Percentiles rank a stretch among this genome's conserved stretches.
These are phyloP conservation scores for Lacanobia wlatinum DNA, from an alignment of 2,888 invertebrate species.

Conservation along the genomic window DNA sequence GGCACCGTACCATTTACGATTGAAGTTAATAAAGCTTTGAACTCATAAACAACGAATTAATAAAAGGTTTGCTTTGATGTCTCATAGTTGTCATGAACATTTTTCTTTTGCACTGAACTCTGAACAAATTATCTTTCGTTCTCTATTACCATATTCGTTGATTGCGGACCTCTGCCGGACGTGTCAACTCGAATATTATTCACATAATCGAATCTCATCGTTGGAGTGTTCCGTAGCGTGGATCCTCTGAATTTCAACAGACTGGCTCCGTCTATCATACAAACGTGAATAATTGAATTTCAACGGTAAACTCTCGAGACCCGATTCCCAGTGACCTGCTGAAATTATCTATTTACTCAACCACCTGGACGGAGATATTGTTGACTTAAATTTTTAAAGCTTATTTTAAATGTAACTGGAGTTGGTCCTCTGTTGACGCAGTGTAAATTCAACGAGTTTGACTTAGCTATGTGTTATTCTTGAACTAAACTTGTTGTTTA, in stretches of 20 bases:
- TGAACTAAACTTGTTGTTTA: conserved; percentile 14
- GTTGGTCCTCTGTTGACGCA: conserved; percentile 52
- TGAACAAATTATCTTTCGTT: conserved; percentile 39
- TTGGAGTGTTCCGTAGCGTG: conserved; percentile 57
- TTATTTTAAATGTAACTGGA: conserved; percentile 44
- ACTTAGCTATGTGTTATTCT: conserved; percentile 21
- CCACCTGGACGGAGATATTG: conserved; percentile 58
- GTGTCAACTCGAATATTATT: conserved; percentile 72
- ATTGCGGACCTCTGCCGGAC: conserved; percentile 66
- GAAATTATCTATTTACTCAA: conserved; percentile 72
- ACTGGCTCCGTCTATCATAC: conserved; percentile 66
- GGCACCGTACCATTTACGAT: neutral
- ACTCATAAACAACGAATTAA: conserved; percentile 33
- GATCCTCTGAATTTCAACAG: conserved; percentile 63
- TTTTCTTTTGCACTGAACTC: conserved; percentile 55
- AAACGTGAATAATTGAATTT: conserved; percentile 75
- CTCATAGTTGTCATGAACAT: conserved; percentile 56
- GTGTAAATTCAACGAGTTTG: conserved; percentile 43
- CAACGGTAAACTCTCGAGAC: conserved; percentile 67
- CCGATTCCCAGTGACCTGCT: conserved; percentile 66
- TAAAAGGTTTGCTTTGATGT: conserved; percentile 66
- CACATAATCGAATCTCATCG: conserved; percentile 73
- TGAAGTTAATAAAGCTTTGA: conserved; percentile 24
- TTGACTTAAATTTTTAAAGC: conserved; percentile 41
- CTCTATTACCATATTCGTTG: conserved; percentile 64